phyloP scores from a whole-genome alignment of 2,888 invertebrate species.

The Lasioglossum vierecki region DNA sequence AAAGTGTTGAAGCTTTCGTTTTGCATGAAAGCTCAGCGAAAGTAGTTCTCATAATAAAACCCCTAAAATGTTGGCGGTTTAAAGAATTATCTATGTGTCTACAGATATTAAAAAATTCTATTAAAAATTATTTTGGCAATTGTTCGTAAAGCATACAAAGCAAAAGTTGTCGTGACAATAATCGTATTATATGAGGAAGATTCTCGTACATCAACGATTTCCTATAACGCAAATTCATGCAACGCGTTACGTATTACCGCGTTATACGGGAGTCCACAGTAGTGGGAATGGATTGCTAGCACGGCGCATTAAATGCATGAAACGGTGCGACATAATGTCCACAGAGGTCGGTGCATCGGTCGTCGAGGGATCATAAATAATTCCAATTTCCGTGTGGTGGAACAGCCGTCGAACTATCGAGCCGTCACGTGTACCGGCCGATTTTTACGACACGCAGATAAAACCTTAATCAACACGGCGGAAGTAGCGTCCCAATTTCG shows the following conservation, averaged over 20 bases:
- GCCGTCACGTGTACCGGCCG: neutral
- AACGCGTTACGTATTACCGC: neutral
- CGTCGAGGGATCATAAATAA: neutral
- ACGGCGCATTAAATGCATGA: neutral
- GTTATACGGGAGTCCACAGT: neutral
- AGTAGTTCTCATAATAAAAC: too few species aligned
- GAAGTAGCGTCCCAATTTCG: neutral
- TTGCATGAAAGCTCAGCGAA: too few species aligned
- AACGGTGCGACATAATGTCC: neutral
- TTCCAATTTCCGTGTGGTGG: neutral
- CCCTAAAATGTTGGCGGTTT: too few species aligned
- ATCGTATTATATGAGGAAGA: neutral
- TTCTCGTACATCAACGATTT: neutral
- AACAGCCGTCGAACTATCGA: neutral
- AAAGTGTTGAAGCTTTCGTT: neutral
- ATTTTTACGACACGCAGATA: slow-evolving; percentile 3
- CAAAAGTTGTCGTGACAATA: neutral
- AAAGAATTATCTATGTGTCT: too few species aligned
- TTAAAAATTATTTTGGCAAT: too few species aligned
- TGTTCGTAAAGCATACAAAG: accelerated
- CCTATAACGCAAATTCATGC: neutral
- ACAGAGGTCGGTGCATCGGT: neutral
- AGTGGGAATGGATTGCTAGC: neutral
- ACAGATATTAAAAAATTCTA: too few species aligned
- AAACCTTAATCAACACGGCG: slow-evolving; percentile 6